phyloP scores from a whole-genome alignment of 1,140 invertebrate genomes.

The Orussus abietinus region DNA sequence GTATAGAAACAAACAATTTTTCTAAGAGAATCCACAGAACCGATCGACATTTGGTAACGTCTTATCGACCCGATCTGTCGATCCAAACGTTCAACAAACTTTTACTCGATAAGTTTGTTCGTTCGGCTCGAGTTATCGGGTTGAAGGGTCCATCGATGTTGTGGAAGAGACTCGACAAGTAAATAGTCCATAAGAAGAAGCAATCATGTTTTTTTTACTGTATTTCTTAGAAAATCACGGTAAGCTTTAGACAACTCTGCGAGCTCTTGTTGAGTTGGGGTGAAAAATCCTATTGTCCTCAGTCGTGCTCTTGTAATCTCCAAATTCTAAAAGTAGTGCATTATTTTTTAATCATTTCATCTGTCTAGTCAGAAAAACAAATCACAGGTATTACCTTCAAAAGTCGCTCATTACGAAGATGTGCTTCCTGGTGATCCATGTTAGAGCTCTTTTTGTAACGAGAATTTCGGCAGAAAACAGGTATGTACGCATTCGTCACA shows the following conservation, averaged over 20 bases:
- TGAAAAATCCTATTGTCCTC: conserved; percentile 42
- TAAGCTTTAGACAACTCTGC: conserved; percentile 30
- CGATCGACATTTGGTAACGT: too few species aligned
- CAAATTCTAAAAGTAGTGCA: conserved; percentile 34
- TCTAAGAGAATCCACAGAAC: too few species aligned
- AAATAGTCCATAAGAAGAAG: conserved; percentile 6
- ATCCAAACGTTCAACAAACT: conserved; percentile 54
- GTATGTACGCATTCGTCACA: too few species aligned
- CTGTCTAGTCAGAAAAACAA: not conserved
- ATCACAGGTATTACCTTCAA: conserved; percentile 37
- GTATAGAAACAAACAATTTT: too few species aligned
- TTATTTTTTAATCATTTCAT: conserved; percentile 5
- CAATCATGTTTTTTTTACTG: conserved; percentile 3
- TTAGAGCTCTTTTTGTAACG: too few species aligned
- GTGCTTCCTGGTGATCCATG: too few species aligned
- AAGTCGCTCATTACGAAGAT: conserved; percentile 35
- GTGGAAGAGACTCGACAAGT: too few species aligned
- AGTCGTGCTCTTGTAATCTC: conserved; percentile 39
- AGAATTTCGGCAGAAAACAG: not conserved
- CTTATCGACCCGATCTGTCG: conserved; percentile 44
- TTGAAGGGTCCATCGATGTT: conserved; percentile 26
- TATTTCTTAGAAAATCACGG: conserved; percentile 22
- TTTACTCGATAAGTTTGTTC: conserved; percentile 50
- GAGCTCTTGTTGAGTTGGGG: conserved; percentile 45
- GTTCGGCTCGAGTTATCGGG: conserved; percentile 54